Percentiles rank a stretch among this genome's conserved stretches.
Evolutionary conservation across 2,797 vertebrate species (phyloP).

Genomic region (Delichon dasypus): DNA sequence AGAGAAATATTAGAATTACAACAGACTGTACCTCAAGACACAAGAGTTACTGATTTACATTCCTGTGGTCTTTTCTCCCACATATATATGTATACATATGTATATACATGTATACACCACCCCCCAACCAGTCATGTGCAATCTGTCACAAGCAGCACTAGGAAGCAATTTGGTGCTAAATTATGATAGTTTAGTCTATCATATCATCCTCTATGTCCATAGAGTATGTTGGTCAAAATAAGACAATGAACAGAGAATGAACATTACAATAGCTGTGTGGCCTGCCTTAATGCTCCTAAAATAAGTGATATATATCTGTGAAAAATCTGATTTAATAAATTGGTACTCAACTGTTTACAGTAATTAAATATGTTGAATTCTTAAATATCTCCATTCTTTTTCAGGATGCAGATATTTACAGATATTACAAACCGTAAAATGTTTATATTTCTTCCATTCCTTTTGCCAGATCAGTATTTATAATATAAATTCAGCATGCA

Average conservation of each 20-base stretch:
- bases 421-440: background rate
- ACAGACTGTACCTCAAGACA: rapidly evolving
- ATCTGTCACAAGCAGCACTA: background rate
- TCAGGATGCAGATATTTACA: background rate
- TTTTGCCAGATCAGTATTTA: background rate
- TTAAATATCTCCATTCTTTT: background rate
- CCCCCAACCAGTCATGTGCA: background rate
- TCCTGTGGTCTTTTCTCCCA: rapidly evolving
- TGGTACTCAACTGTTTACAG: background rate
- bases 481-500: background rate
- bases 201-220: background rate
- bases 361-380: background rate
- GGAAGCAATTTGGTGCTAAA: background rate
- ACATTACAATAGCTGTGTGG: background rate
- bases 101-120: background rate
- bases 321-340: background rate
- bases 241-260: background rate
- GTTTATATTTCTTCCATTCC: background rate
- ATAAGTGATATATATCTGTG: background rate
- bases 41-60: background rate
- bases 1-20: background rate
- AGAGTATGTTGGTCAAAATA: background rate
- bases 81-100: no score
- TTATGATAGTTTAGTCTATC: background rate
- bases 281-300: background rate